Base-by-base conservation (phyloP, 2,888 invertebrate genomes). In the Drosophila koepferae region DNA sequence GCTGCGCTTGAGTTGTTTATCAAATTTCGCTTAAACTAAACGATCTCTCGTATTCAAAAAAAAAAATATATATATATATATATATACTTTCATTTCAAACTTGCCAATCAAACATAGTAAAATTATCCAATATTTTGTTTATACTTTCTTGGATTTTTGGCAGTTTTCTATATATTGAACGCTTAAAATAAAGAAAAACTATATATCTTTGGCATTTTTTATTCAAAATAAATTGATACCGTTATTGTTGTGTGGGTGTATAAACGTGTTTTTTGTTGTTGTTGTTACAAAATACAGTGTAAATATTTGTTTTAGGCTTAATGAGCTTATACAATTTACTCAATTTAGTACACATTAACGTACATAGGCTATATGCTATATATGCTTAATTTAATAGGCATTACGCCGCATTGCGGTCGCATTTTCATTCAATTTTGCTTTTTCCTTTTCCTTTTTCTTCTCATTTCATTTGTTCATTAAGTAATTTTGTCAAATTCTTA, bases 141-240 rank as follows among this genome's bases (percentile, higher is more conserved):
- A 28, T 28, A 34, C 2, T 31, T 34, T 18, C 18, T 23, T 43
- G 34, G 18, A 34, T 51, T 49, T n/a, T 0, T 31, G 62, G 53
- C 55, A 55, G 48, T 38, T 20, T 36, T 34, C 18, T 18, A 36
- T 36, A 53, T 36, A 34, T 18, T 51, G 7, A 36, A 3, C 23
- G 54, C 23, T 40, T 54, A 38, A 20, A 73, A 10, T 43, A 40
- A 70, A 63, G 58, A 51, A 59, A 31, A 67, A 63, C 55, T 43
- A 20, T 72, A 34, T 86, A 86, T 89, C 89, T 89, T 89, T 89
- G 89, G 89, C 88, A 89, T 90, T 89, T 90, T 89, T 89, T 88
- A 89, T 90, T 90, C 79, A 86, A 90, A 86, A 89, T 90, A 88
- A 85, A 85, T 80, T 62, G 80, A 87, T 85, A 86, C 82, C 85